A percentile compares a stretch with the other conserved stretches of the same genome.
phyloP scores from a whole-genome alignment of 2,113 vertebrate species.

The Gobius niger region DNA sequence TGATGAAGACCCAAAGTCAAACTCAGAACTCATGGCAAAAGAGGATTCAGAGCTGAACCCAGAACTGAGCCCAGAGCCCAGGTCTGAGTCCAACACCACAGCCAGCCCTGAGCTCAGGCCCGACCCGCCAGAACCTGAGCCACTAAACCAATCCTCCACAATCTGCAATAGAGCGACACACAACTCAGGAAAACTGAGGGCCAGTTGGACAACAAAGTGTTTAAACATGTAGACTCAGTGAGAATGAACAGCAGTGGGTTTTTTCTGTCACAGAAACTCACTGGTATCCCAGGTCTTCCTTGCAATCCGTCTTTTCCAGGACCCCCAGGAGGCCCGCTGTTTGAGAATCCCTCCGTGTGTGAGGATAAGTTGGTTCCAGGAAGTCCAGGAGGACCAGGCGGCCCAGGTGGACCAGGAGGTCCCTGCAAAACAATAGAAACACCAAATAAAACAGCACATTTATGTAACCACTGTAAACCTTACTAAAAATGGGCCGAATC shows the following conservation, averaged over 20 bases:
- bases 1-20: slow-evolving; percentile 57
- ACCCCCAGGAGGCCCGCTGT: slow-evolving; percentile 67
- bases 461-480: not conserved
- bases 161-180: slow-evolving; percentile 64
- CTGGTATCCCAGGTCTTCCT: slow-evolving; percentile 78
- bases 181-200: slow-evolving; percentile 5
- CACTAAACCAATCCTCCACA: slow-evolving; percentile 73
- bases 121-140: slow-evolving; percentile 64
- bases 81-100: slow-evolving; percentile 40
- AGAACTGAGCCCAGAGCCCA: slow-evolving; percentile 44
- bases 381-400: slow-evolving; percentile 81
- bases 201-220: not conserved
- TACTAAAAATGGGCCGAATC: not conserved
- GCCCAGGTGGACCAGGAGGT: slow-evolving; percentile 83
- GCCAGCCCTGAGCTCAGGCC: slow-evolving; percentile 52
- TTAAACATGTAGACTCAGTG: not conserved
- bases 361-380: slow-evolving; percentile 41
- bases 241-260: not conserved
- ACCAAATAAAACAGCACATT: not conserved
- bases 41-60: slow-evolving; percentile 41
- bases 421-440: slow-evolving; percentile 68
- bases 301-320: slow-evolving; percentile 78
- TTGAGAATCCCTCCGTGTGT: slow-evolving; percentile 17
- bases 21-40: slow-evolving; percentile 60
- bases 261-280: slow-evolving; percentile 63